A percentile compares a stretch with the other conserved stretches of the same genome.
These are phyloP conservation scores for Magallana angulata DNA, from an alignment of 1,140 invertebrate genomes.

Conservation along the genomic window DNA sequence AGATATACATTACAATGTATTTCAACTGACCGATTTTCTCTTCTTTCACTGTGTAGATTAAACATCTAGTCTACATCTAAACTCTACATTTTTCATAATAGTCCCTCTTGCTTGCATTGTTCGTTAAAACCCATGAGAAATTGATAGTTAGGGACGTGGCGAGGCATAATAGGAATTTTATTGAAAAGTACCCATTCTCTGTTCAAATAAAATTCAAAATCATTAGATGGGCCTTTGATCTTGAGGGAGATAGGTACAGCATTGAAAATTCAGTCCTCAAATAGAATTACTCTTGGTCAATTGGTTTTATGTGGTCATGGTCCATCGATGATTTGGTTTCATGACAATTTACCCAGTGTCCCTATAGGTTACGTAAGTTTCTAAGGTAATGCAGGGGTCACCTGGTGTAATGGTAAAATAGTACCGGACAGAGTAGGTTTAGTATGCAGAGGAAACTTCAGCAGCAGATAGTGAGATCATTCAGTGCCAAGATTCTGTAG, in stretches of 20 bases:
- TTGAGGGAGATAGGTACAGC: background rate
- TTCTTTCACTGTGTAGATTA: too few relatives aligned
- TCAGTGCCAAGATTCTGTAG: too few relatives aligned
- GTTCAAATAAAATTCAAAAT: background rate
- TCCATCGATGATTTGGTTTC: background rate
- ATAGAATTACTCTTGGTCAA: constrained; percentile 15
- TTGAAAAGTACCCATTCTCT: constrained; percentile 16
- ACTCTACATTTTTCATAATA: too few relatives aligned
- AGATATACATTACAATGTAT: too few relatives aligned
- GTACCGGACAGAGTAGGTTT: too few relatives aligned
- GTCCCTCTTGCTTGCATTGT: too few relatives aligned
- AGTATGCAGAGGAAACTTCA: too few relatives aligned
- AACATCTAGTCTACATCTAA: too few relatives aligned
- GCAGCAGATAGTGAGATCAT: too few relatives aligned
- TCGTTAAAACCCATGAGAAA: too few relatives aligned
- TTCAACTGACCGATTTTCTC: too few relatives aligned
- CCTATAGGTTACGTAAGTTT: background rate
- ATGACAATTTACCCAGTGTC: constrained; percentile 8
- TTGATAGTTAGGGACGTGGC: background rate
- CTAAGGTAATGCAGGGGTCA: background rate
- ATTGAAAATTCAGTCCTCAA: background rate
- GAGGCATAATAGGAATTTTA: background rate
- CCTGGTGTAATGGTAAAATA: too few relatives aligned
- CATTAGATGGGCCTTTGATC: background rate
- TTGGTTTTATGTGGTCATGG: background rate